These are phyloP conservation scores for Caracal caracal DNA, from an alignment of 2,113 vertebrate species.

Conservation along the genomic window DNA sequence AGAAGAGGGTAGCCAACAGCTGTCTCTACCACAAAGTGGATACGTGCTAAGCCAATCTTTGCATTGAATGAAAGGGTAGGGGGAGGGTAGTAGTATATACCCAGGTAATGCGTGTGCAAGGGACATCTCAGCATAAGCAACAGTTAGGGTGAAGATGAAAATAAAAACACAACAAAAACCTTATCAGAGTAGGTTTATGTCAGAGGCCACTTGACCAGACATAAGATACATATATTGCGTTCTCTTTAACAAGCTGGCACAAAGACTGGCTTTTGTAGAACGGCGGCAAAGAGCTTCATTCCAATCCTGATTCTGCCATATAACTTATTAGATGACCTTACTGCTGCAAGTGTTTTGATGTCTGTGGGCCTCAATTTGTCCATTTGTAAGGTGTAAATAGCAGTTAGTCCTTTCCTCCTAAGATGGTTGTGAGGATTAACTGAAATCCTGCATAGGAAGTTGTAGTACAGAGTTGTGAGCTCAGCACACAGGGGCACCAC, in stretches of 20 bases:
- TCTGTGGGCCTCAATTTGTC: not conserved
- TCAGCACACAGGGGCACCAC: not conserved
- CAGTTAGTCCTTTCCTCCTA: not conserved
- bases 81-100: not conserved
- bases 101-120: not conserved
- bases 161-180: not conserved
- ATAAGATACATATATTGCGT: not conserved
- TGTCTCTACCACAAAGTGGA: not conserved
- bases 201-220: not conserved
- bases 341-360: not conserved
- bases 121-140: not conserved
- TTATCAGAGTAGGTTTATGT: not conserved
- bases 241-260: not conserved
- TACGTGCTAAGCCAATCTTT: not conserved
- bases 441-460: not conserved
- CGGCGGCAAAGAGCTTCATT: not conserved
- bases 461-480: not conserved
- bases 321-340: not conserved
- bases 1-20: not conserved
- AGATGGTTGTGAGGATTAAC: not conserved
- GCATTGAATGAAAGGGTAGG: not conserved
- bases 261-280: not conserved
- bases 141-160: conserved; percentile 1
- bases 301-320: not conserved
- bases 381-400: not conserved